Conservation (phyloP, 1,140 invertebrate genomes). For the Phenacoccus solenopsis region DNA sequence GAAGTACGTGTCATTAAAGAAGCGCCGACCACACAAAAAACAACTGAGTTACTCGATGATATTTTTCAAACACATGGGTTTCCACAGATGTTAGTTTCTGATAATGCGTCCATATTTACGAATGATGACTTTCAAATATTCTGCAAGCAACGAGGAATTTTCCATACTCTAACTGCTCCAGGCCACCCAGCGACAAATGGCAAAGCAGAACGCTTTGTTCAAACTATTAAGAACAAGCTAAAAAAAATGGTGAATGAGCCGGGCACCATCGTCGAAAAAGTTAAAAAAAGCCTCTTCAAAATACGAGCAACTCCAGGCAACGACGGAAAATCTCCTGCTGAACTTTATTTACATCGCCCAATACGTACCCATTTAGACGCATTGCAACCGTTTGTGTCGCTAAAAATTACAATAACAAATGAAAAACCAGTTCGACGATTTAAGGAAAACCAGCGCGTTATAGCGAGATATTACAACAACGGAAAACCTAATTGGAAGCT, state of each 20-base stretch:
- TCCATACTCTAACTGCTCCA: constrained; percentile 28
- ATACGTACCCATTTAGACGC: neutral
- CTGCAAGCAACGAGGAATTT: constrained; percentile 27
- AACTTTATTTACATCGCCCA: constrained; percentile 7
- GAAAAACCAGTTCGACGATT: neutral
- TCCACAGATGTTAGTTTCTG: constrained; percentile 22
- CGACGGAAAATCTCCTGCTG: neutral
- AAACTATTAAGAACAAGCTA: constrained; percentile 29
- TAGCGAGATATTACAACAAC: neutral
- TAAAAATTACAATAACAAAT: neutral
- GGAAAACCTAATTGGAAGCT: neutral
- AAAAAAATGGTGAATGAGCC: neutral
- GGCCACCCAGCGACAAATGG: constrained; percentile 30
- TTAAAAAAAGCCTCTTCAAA: constrained; percentile 4
- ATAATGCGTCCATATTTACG: constrained; percentile 24
- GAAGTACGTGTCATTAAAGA: constrained; percentile 22
- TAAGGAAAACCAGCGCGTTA: neutral
- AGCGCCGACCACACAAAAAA: constrained; percentile 18
- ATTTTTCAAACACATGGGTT: constrained; percentile 20
- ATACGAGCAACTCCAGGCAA: constrained; percentile 9
- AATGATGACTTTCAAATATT: constrained; percentile 26
- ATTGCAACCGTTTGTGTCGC: too few relatives aligned
- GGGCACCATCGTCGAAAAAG: neutral
- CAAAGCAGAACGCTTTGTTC: constrained; percentile 29
- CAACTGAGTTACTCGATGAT: constrained; percentile 13